Base-by-base conservation (phyloP, 2,888 invertebrate species). In the Zhuqinia jingwanae region DNA sequence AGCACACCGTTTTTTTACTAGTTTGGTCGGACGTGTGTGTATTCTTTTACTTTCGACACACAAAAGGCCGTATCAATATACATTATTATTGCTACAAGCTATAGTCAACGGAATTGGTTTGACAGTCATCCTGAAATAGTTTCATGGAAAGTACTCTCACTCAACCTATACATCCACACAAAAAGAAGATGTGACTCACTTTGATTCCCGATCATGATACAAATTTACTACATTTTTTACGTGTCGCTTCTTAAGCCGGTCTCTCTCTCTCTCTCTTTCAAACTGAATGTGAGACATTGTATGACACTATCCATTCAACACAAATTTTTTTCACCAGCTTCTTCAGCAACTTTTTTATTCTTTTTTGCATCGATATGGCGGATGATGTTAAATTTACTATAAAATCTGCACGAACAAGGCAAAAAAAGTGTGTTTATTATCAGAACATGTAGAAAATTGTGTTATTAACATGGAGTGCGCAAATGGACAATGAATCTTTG, bases 161-260 rank as follows among this genome's bases (percentile, higher is more conserved):
- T 20, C 13, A 2, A 17, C 20, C 36, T 2, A 58, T 11, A 20
- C 22, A 30, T 30, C 15, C 56, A 36, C 17, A 30, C 17, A 45
- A 45, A n/a, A n/a, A n/a, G n/a, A 30, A 30, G 20, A 36, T 75
- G 75, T 27, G 53, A 75, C 75, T 56, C 36, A 22, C 17, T 30
- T 79, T 79, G 79, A 79, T 79, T 78, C 63, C 78, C 63, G 53
- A 79, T 50, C 60, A 79, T 17, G 50, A 53, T 75, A 75, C 53
- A 75, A 15, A 75, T 36, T 75, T 75, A 53, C 30, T 20, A 56
- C 36, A 56, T 20, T n/a, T n/a, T n/a, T n/a, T n/a, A n/a, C n/a
- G n/a, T n/a, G n/a, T n/a, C n/a, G n/a, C n/a, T n/a, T n/a, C n/a
- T n/a, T n/a, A n/a, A n/a, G n/a, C n/a, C n/a, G n/a, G n/a, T n/a